Evolutionary conservation across 2,113 vertebrate species (phyloP), one percentile per base, ranked within the genome.

Genomic region (Daubentonia madagascariensis): DNA sequence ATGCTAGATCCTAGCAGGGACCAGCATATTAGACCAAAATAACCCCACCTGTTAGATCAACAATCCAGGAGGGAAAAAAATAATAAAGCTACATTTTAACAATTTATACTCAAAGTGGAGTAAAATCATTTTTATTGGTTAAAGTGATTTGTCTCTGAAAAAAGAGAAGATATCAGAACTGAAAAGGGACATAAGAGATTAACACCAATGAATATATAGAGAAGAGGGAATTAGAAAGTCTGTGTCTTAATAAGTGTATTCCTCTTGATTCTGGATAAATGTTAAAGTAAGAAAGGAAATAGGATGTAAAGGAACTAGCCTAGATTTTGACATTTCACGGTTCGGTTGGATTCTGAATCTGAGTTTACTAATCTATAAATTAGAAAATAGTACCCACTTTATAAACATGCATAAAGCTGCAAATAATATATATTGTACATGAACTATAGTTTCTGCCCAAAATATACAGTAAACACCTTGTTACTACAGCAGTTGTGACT

Each of bases 401-500:
- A 43, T 87, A 9, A 25, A 48, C 28, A 83, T 23, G 4, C n/a
- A 3, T 45, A 12, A 72, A 81, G 3, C 5, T 54, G 9, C 83
- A 96, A 65, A 91, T 83, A 63, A 48, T 48, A 35, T 8, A 50
- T 65, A 17, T 43, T 0, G 70, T 59, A 68, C 4, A 65, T 45
- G 73, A 65, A 25, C 30, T 22, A 37, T n/a, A 28, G 4, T 18
- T 1, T 54, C 52, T 91, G 6, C 28, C 17, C 3, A 61, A 83
- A 89, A 61, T 43, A 85, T 57, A 37, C 5, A 37, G 67, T 18
- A 40, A 73, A 17, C 32, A n/a, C 20, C 61, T 52, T 32, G 14
- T 0, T 40, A 45, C 17, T n/a, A 1, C 5, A 85, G 6, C 16
- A 8, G 5, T 79, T 73, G 4, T 43, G 1, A 11, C 2, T 83